Percentiles rank a stretch among this genome's conserved stretches.
phyloP scores from a whole-genome alignment of 2,888 invertebrate genomes.

The Girardia tigrina region DNA sequence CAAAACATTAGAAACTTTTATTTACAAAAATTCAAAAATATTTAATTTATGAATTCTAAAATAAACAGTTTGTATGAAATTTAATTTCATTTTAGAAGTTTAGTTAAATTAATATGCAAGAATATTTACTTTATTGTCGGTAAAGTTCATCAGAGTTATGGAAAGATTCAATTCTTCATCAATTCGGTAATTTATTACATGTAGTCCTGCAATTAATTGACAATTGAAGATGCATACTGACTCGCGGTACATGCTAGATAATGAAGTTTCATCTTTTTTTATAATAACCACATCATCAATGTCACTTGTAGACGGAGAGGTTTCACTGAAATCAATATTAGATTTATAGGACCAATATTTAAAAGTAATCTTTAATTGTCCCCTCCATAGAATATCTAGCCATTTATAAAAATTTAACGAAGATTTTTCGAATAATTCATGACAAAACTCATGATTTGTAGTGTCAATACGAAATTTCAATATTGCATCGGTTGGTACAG shows the following conservation, averaged over 20 bases:
- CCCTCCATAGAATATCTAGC: neutral
- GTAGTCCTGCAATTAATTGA: neutral
- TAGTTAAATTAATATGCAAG: too few species aligned
- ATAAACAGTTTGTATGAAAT: too few species aligned
- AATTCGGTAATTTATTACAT: neutral
- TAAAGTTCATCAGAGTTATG: neutral
- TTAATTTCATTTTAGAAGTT: too few species aligned
- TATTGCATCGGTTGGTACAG: neutral
- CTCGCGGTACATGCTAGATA: neutral
- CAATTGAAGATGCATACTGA: neutral
- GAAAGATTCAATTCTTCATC: neutral
- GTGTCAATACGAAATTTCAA: neutral
- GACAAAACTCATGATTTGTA: neutral
- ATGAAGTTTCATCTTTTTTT: neutral
- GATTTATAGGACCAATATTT: neutral
- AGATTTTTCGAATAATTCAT: neutral
- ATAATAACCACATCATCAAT: neutral
- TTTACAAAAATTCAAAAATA: too few species aligned
- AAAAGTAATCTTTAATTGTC: neutral
- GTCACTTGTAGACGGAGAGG: neutral
- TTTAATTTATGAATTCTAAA: too few species aligned
- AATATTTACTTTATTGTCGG: neutral
- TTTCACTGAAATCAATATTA: neutral
- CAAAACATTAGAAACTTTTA: too few species aligned
- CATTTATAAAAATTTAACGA: neutral